phyloP scores from a whole-genome alignment of 2,113 vertebrate species.

The Trichechus manatus region DNA sequence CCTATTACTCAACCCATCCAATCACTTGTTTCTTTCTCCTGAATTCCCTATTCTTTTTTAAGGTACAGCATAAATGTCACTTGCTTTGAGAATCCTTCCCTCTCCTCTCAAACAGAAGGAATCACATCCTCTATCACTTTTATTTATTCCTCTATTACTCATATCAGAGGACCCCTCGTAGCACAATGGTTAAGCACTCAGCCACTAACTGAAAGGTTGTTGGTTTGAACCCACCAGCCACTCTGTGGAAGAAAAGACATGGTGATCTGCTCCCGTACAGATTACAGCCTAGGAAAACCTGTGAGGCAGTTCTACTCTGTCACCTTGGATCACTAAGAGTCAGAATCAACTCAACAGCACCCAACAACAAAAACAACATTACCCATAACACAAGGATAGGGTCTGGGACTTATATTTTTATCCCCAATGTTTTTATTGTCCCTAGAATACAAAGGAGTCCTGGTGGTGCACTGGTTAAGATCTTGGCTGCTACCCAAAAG shows the following conservation, averaged over 20 bases:
- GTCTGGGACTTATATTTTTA: not conserved
- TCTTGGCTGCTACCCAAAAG: not conserved
- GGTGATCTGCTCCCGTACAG: not conserved
- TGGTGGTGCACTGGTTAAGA: not conserved
- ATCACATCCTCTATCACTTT: not conserved
- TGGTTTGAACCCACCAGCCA: not conserved
- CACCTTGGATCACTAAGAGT: not conserved
- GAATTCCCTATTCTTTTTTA: slow-evolving; percentile 11
- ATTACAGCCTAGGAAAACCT: not conserved
- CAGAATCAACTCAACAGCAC: not conserved
- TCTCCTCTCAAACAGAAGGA: not conserved
- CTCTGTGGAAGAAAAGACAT: not conserved
- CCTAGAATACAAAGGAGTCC: not conserved
- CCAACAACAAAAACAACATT: not conserved
- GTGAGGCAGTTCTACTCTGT: not conserved
- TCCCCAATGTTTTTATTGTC: not conserved
- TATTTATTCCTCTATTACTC: not conserved
- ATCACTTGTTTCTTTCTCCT: not conserved
- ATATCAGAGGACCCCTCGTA: not conserved
- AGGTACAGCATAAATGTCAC: not conserved
- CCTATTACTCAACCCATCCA: not conserved
- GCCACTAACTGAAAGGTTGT: not conserved
- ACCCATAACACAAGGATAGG: not conserved
- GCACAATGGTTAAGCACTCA: not conserved
- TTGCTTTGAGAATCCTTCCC: not conserved